These are phyloP conservation scores for Barnardius zonarius DNA, from an alignment of 2,113 vertebrate genomes.

Conservation along the genomic window DNA sequence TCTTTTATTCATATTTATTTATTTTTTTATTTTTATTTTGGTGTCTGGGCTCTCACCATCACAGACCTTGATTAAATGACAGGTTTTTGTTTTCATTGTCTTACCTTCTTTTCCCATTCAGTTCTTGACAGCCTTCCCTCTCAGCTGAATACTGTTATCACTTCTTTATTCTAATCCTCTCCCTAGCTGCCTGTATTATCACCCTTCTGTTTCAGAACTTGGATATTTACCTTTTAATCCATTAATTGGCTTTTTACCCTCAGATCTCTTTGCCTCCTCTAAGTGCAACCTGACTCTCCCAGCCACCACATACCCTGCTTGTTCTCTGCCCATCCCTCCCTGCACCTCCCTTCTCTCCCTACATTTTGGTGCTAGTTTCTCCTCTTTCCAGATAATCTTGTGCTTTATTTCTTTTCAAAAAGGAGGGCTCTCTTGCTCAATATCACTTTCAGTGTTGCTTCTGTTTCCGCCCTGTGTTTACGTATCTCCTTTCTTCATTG, in stretches of 20 bases:
- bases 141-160: slow-evolving; percentile 80
- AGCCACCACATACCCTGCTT: background rate
- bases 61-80: slow-evolving; percentile 71
- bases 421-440: background rate
- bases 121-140: slow-evolving; percentile 75
- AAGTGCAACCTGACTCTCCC: slow-evolving; percentile 61
- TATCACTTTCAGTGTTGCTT: slow-evolving; percentile 28
- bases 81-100: slow-evolving; percentile 75
- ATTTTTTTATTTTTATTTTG: background rate
- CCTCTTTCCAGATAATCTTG: slow-evolving; percentile 52
- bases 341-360: background rate
- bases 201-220: slow-evolving; percentile 73
- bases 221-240: slow-evolving; percentile 74
- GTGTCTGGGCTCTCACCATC: slow-evolving; percentile 55
- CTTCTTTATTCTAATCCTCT: slow-evolving; percentile 80
- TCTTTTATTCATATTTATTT: background rate
- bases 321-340: slow-evolving; percentile 4
- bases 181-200: slow-evolving; percentile 78
- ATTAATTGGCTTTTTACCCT: slow-evolving; percentile 78
- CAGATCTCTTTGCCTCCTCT: slow-evolving; percentile 42
- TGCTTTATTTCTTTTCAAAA: slow-evolving; percentile 48
- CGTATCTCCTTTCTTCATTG: slow-evolving; percentile 1
- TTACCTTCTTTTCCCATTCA: slow-evolving; percentile 71
- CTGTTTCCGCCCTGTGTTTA: slow-evolving; percentile 38
- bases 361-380: slow-evolving; percentile 30